Conservation (phyloP, 1,140 invertebrate species). For the Uloborus diversus region DNA sequence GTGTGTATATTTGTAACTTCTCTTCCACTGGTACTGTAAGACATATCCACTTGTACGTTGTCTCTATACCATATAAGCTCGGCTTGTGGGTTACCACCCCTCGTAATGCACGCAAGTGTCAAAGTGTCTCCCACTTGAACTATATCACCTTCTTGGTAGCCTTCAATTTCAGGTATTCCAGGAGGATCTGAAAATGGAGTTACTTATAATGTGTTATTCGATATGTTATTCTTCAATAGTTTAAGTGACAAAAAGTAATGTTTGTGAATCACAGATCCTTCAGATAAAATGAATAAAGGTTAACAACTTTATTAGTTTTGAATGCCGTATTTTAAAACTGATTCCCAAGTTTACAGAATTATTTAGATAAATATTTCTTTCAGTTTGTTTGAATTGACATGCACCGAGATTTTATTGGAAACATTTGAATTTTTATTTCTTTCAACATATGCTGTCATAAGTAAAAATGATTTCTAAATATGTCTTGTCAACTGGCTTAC, state of each 20-base stretch:
- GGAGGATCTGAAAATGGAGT: slow-evolving; percentile 78
- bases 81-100: slow-evolving; percentile 93
- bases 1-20: slow-evolving; percentile 63
- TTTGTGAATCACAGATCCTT: neutral
- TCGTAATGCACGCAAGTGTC: slow-evolving; percentile 86
- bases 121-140: slow-evolving; percentile 86
- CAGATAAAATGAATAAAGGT: too few species aligned
- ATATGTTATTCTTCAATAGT: neutral
- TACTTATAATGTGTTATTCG: neutral
- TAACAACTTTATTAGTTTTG: too few species aligned
- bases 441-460: too few species aligned
- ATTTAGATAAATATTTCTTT: too few species aligned
- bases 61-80: slow-evolving; percentile 95
- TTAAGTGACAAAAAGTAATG: neutral
- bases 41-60: slow-evolving; percentile 74
- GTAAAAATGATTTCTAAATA: too few species aligned
- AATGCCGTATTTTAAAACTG: too few species aligned
- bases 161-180: slow-evolving; percentile 89
- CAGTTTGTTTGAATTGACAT: too few species aligned
- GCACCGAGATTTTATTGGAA: too few species aligned
- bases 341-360: too few species aligned
- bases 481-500: too few species aligned
- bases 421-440: too few species aligned
- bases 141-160: slow-evolving; percentile 86
- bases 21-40: slow-evolving; percentile 42